These are phyloP conservation scores for Yoshiicerus persimilis DNA, from an alignment of 1,140 invertebrate species.

Conservation along the genomic window DNA sequence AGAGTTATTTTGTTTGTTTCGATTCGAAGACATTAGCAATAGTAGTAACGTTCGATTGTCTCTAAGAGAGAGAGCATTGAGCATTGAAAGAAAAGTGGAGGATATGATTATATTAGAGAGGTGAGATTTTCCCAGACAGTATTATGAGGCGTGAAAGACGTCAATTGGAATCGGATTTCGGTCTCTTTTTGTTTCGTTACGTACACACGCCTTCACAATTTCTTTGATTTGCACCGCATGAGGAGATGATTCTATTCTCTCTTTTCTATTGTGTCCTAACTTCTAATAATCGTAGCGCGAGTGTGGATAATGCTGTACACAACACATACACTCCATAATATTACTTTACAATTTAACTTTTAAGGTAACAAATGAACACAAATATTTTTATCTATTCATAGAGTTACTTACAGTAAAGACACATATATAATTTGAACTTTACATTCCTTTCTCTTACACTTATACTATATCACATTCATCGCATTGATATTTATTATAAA, in stretches of 20 bases:
- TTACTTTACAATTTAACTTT: neutral
- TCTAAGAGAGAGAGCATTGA: neutral
- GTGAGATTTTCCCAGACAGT: slow-evolving; percentile 15
- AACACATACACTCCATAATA: neutral
- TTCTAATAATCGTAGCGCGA: slow-evolving; percentile 4
- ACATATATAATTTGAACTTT: too few species aligned
- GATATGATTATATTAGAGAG: neutral
- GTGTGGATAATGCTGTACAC: neutral
- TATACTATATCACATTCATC: too few species aligned
- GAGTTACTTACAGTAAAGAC: neutral
- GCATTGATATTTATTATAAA: too few species aligned
- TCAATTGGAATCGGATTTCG: slow-evolving; percentile 39
- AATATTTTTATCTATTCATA: neutral
- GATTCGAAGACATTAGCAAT: neutral
- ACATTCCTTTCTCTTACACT: too few species aligned
- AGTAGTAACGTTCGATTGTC: neutral
- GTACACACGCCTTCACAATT: slow-evolving; percentile 33
- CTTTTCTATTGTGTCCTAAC: neutral
- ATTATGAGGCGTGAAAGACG: slow-evolving; percentile 40
- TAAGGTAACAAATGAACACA: neutral
- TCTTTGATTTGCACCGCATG: slow-evolving; percentile 24
- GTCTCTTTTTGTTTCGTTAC: slow-evolving; percentile 33
- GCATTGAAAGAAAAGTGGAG: neutral
- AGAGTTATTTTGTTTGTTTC: neutral
- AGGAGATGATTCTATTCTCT: slow-evolving; percentile 23